phyloP scores from a whole-genome alignment of 2,888 invertebrate genomes.

The Diaprepes abbreviatus region DNA sequence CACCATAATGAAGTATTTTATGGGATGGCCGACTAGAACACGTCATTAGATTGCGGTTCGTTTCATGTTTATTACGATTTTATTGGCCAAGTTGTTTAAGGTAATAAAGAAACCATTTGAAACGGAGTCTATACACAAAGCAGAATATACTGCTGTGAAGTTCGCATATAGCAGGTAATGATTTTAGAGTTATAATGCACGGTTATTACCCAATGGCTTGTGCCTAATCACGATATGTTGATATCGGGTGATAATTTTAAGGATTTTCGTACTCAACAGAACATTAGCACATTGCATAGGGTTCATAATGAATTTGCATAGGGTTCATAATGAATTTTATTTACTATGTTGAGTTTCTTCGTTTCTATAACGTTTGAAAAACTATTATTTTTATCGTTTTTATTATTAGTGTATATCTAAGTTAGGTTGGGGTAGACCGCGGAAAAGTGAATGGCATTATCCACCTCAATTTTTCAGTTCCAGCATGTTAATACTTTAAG shows the following conservation, averaged over 20 bases:
- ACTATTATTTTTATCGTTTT: too few species aligned
- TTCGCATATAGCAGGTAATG: constrained; percentile 21
- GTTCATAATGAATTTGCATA: too few species aligned
- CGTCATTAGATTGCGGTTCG: constrained; percentile 29
- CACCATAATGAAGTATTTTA: constrained; percentile 27
- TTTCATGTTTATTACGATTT: constrained; percentile 30
- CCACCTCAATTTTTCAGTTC: too few species aligned
- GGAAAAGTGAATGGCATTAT: too few species aligned
- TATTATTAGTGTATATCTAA: too few species aligned
- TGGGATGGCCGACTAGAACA: constrained; percentile 21
- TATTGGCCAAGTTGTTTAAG: constrained; percentile 27
- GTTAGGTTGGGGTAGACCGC: too few species aligned
- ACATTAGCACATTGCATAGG: not conserved
- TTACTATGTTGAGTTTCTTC: too few species aligned
- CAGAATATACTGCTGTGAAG: constrained; percentile 24
- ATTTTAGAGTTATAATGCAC: constrained; percentile 21
- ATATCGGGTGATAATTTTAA: constrained; percentile 6
- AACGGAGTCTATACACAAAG: constrained; percentile 24
- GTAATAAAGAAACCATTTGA: constrained; percentile 30
- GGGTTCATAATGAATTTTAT: too few species aligned
- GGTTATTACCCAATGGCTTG: constrained; percentile 20
- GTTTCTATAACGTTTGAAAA: too few species aligned
- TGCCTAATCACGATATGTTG: constrained; percentile 1
- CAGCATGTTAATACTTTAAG: too few species aligned
- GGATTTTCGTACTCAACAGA: not conserved